Evolutionary conservation across 2,888 invertebrate species (phyloP), one percentile per base, ranked within the genome.

Genomic region (Drosophila robusta): DNA sequence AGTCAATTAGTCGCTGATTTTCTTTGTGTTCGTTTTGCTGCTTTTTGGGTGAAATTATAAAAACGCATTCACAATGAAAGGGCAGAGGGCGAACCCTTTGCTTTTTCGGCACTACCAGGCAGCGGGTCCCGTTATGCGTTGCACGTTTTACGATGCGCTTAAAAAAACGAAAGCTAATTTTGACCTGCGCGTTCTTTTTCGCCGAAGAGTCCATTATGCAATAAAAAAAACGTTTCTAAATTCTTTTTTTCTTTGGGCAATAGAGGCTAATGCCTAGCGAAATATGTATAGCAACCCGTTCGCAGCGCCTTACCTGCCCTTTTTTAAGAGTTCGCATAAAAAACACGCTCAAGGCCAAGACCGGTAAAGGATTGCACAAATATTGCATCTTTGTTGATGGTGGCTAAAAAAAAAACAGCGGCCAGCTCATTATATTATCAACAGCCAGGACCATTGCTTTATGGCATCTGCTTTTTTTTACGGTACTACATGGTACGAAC

Each of bases 301-400:
- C 89, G 70, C 41, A 50, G 14, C 41, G 52, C 38, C 26, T 44
- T 82, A 87, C 88, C 76, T 82, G 75, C 7, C 18, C n/a, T 3
- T n/a, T 16, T 44, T 4, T 42, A 50, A 14, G 29, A 34, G 44
- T 22, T 47, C 26, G 50, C 63, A 46, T 78, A 81, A 81, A 87
- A 88, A 80, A 66, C 42, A 34, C 63, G 60, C 77, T 70, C 85
- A 85, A 85, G 85, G 32, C 11, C 60, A 6, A 34, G 54, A 51
- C 63, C 8, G 64, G 73, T 62, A 90, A 90, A 90, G 90, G 90
- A 90, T 90, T 90, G 89, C 90, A 89, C 90, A 90, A 85, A 90
- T 87, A 88, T 90, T 90, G 90, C 90, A 87, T 90, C 75, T 89
- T 87, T 73, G 63, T 78, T 65, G 41, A 24, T 39, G 61, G 32